Base-by-base conservation (phyloP, 2,797 vertebrate species). In the Echeneis naucrates region DNA sequence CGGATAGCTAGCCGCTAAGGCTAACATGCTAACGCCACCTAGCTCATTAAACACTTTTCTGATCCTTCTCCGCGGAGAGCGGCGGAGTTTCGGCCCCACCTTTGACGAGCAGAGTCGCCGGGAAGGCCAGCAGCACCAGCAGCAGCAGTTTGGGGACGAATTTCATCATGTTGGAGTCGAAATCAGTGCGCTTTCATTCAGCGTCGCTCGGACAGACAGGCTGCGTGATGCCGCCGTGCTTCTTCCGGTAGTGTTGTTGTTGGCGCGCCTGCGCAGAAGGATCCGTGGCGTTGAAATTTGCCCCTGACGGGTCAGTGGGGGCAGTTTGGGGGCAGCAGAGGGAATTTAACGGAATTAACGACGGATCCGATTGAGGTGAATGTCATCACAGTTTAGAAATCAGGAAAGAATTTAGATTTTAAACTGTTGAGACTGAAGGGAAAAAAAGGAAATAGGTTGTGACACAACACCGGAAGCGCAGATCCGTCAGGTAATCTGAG, bases 91-190 rank as follows among this genome's bases (percentile, higher is more conserved):
- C 0, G 23, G 0, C 23, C 88, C 52, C 35, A 94, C 94, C 93
- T 72, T 85, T 90, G 10, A 90, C 26, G 0, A 94, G 74, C 5
- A 94, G 4, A 0, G 92, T 76, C 1, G 82, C 91, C 0, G 94
- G 95, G 63, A 95, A 91, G 1, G 89, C 92, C 8, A 95, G 14
- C 27, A 95, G 55, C 12, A 73, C 64, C 0, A 95, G 30, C 71
- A 95, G 76, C 24, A 94, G 35, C n/a, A 95, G 78, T 80, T 94
- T 94, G 0, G 89, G 93, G 0, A 94, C 40, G 48, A 92, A 87
- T 6, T 54, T 91, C 85, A 92, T 80, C 92, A 91, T 94, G 82
- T 87, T 87, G 23, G 11, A 53, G 75, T 10, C 2, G 27, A 63
- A 85, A 74, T 88, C 87, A 79, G 68, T 33, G 62, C 67, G 54